Percentiles rank a stretch among this genome's conserved stretches.
These are phyloP conservation scores for Drosophila busckii DNA, from an alignment of 1,140 invertebrate genomes.

Conservation along the genomic window DNA sequence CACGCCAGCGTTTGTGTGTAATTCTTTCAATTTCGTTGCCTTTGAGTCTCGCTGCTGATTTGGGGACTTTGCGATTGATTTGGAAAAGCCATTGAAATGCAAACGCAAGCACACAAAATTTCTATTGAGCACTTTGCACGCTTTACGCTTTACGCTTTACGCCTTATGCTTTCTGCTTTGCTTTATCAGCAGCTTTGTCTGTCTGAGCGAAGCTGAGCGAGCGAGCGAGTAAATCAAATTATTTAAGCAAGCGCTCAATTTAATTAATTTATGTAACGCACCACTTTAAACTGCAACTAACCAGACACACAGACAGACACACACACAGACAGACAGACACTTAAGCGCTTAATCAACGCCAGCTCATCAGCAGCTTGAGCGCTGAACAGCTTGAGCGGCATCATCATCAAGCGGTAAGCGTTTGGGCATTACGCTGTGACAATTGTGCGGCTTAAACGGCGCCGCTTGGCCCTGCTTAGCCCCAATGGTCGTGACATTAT, in stretches of 20 bases:
- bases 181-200: no score
- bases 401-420: constrained; percentile 4
- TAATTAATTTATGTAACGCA: no score
- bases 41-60: constrained; percentile 24
- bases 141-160: no score
- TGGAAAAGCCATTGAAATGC: constrained; percentile 34
- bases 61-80: constrained; percentile 42
- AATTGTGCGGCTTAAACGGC: constrained; percentile 33
- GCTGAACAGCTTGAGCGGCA: background rate
- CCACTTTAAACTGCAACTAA: no score
- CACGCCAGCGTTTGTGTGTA: no score
- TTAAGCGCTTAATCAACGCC: no score
- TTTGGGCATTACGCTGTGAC: constrained; percentile 21
- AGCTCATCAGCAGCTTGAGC: background rate
- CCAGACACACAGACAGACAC: constrained; percentile 5
- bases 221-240: no score
- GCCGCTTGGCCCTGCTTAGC: constrained; percentile 35
- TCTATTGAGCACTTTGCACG: no score
- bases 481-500: constrained; percentile 37
- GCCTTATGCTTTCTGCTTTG: no score
- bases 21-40: constrained; percentile 2
- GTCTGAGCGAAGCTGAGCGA: no score
- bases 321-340: background rate
- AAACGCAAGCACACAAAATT: no score
- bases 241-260: no score